Conservation (phyloP, 2,888 invertebrate species). For the Parthenolecanium corni region DNA sequence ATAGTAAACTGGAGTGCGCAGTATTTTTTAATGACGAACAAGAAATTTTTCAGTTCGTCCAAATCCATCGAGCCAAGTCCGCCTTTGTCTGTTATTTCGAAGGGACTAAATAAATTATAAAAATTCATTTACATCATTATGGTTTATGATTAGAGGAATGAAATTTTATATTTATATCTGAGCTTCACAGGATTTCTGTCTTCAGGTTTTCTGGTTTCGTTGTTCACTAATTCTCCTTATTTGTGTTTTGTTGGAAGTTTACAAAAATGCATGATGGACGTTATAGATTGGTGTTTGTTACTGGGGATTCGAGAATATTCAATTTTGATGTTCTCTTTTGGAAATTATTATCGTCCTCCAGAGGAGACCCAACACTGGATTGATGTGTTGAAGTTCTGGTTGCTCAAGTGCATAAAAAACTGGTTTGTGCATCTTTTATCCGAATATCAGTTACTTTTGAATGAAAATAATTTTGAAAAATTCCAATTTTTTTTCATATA, state of each 20-base stretch:
- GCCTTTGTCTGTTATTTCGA: too few species aligned
- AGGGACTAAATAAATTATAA: too few species aligned
- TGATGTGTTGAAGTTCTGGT: conserved; percentile 16
- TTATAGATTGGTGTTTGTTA: conserved; percentile 24
- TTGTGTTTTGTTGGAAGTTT: neutral
- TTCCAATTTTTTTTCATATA: neutral
- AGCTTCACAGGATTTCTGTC: too few species aligned
- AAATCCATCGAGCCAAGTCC: too few species aligned
- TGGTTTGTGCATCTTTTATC: neutral
- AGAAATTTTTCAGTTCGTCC: too few species aligned
- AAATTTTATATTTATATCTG: too few species aligned
- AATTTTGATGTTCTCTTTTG: conserved; percentile 20
- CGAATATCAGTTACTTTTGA: neutral
- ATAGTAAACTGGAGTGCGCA: too few species aligned
- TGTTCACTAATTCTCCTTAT: neutral
- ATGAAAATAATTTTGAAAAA: neutral
- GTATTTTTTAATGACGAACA: too few species aligned
- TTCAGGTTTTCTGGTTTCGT: neutral
- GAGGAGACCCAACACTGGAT: conserved; percentile 24
- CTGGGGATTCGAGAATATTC: conserved; percentile 20
- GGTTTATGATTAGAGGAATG: too few species aligned
- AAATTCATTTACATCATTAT: too few species aligned
- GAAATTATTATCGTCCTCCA: conserved; percentile 22
- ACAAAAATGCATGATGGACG: conserved; percentile 9
- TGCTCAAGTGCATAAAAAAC: conserved; percentile 17